Base-by-base conservation (phyloP, 2,888 invertebrate genomes). In the Noctua comes region DNA sequence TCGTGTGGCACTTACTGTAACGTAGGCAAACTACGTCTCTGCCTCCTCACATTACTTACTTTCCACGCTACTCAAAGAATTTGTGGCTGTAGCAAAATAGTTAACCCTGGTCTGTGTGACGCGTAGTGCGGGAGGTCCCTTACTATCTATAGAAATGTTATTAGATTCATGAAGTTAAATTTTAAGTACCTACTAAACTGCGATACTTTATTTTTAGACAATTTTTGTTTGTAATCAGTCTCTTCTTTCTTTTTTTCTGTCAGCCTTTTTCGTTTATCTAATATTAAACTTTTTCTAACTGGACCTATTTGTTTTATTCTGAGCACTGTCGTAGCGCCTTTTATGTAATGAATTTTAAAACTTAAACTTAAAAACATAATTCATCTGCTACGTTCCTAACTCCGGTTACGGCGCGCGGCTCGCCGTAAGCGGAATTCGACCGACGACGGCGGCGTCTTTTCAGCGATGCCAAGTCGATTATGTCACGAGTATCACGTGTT, bases 171-270 rank as follows among this genome's bases (percentile, higher is more conserved):
- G 8, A n/a, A 65, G n/a, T 46, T 54, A 79, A 79, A 81, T 79
- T 79, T 80, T 27, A 65, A 80, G 79, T 82, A 80, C 36, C 1
- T 43, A 43, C 46, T 16, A 27, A 51, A n/a, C 71, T 54, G 6
- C n/a, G 36, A 54, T 46, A 62, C n/a, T 27, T 16, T 54, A 65
- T 62, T 74, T 76, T 76, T 73, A 57, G 31, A 62, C 4, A 11
- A 31, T 54, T 68, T 65, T 72, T 75, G 57, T 75, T 54, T 73
- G 62, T 66, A 68, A 76, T 72, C 76, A 80, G 73, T 65, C 64
- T 68, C 36, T 36, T 36, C 36, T 36, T 36, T 36, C 36, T 36
- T 36, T 36, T 36, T 36, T 36, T 36, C 36, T 36, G 5, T 36
- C 36, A 36, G 21, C 46, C 36, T 65, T 40, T 83, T 65, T 48